Percentiles rank a stretch among this genome's conserved stretches.
Evolutionary conservation across 1,140 invertebrate species (phyloP).

Genomic region (Melipona quadrifasciata): DNA sequence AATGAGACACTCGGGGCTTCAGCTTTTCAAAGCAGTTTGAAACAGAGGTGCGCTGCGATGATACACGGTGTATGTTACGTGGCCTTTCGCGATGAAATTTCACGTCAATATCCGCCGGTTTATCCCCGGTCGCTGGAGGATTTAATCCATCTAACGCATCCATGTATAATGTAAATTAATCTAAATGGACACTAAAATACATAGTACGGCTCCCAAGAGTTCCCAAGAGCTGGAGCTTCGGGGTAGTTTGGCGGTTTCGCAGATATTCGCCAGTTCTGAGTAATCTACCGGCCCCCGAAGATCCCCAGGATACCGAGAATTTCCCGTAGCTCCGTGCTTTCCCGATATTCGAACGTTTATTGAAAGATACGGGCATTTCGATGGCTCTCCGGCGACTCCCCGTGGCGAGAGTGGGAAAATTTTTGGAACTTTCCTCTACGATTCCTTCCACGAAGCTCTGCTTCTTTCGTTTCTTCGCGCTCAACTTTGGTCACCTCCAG

Average conservation of each 20-base stretch:
- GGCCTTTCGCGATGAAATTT: no score
- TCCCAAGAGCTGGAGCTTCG: neutral
- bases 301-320: neutral
- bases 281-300: neutral
- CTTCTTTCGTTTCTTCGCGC: neutral
- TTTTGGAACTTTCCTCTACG: neutral
- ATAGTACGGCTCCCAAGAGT: neutral
- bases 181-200: neutral
- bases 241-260: neutral
- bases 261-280: neutral
- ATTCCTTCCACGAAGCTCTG: neutral
- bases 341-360: neutral
- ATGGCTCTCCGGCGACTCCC: neutral
- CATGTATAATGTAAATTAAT: neutral
- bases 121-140: neutral
- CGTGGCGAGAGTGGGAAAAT: neutral
- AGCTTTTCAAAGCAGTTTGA: no score
- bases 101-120: neutral
- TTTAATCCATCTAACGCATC: neutral
- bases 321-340: neutral
- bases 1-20: no score
- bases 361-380: neutral
- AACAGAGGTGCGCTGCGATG: no score
- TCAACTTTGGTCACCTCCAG: no score
- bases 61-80: no score